These are phyloP conservation scores for Drosophila miranda DNA, from an alignment of 1,140 invertebrate species.

Conservation along the genomic window DNA sequence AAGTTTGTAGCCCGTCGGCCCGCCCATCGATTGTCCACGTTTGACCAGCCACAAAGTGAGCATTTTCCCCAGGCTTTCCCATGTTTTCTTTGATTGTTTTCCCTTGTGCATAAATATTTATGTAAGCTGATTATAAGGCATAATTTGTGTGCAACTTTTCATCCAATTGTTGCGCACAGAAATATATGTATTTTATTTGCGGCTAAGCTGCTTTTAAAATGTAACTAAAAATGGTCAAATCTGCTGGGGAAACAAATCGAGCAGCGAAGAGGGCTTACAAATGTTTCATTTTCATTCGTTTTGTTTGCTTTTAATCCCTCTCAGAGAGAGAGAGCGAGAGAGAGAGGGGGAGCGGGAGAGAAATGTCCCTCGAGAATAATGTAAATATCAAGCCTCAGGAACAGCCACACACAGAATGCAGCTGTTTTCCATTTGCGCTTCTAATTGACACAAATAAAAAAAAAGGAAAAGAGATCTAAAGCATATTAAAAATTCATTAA, in stretches of 20 bases:
- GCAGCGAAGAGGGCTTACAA: no score
- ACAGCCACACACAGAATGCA: background rate
- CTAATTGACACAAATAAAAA: slow-evolving; percentile 60
- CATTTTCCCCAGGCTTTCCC: slow-evolving; percentile 14
- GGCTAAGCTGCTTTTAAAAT: slow-evolving; percentile 6
- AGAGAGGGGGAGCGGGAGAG: background rate
- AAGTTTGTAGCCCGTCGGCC: slow-evolving; percentile 24
- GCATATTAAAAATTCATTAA: slow-evolving; percentile 78
- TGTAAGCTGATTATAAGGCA: slow-evolving; percentile 42
- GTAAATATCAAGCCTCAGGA: slow-evolving; percentile 32
- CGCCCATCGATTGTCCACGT: slow-evolving; percentile 15
- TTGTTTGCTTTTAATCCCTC: slow-evolving; percentile 38
- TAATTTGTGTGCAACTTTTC: slow-evolving; percentile 17
- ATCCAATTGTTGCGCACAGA: background rate
- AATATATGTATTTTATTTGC: background rate
- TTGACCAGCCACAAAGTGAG: slow-evolving; percentile 32
- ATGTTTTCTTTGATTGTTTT: slow-evolving; percentile 17
- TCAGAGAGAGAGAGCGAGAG: background rate
- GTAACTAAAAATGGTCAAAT: no score
- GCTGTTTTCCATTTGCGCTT: slow-evolving; percentile 39
- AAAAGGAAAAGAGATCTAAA: slow-evolving; percentile 19
- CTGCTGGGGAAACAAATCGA: no score
- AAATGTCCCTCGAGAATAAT: slow-evolving; percentile 2
- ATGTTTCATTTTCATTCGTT: background rate
- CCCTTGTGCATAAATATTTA: slow-evolving; percentile 42